A percentile compares a stretch with the other conserved stretches of the same genome.
phyloP scores from a whole-genome alignment of 2,797 vertebrate genomes.

The Fistularia tabacaria region DNA sequence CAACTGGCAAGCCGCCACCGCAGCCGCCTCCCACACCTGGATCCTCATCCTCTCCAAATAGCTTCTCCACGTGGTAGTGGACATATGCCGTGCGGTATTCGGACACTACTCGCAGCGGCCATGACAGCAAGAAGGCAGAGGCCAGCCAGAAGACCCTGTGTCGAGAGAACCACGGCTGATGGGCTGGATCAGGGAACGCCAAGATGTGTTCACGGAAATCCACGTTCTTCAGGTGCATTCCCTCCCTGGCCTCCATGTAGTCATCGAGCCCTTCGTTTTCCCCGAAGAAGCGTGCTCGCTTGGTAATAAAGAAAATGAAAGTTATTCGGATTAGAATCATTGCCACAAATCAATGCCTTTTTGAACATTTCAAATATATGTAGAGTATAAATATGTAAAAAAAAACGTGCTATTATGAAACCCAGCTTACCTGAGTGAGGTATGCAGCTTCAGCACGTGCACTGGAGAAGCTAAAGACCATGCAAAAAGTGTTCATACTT shows the following conservation, averaged over 20 bases:
- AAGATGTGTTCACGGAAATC: conserved; percentile 89
- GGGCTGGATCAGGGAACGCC: conserved; percentile 82
- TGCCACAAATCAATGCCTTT: too few species aligned
- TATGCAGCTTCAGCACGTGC: conserved; percentile 84
- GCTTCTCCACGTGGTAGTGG: conserved; percentile 92
- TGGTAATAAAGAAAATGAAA: conserved; percentile 21
- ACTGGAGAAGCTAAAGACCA: conserved; percentile 72
- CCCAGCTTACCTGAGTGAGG: conserved; percentile 75
- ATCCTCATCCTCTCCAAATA: conserved; percentile 83
- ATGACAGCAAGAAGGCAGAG: conserved; percentile 81
- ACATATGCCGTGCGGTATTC: conserved; percentile 85
- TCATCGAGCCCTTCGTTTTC: conserved; percentile 90
- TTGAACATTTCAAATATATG: not conserved
- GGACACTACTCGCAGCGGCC: conserved; percentile 84
- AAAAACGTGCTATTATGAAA: too few species aligned
- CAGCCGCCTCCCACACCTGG: conserved; percentile 48
- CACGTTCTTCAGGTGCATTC: conserved; percentile 90
- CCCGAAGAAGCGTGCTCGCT: conserved; percentile 86
- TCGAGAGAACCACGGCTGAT: conserved; percentile 85
- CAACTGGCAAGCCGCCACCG: conserved; percentile 50
- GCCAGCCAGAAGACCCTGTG: conserved; percentile 86
- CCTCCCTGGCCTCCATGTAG: conserved; percentile 91
- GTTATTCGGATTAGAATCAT: too few species aligned
- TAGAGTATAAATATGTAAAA: too few species aligned
- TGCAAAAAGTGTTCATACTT: conserved; percentile 2